A percentile compares a stretch with the other conserved stretches of the same genome.
Conservation (phyloP, 2,888 invertebrate species). For the Eurytoma californica region DNA sequence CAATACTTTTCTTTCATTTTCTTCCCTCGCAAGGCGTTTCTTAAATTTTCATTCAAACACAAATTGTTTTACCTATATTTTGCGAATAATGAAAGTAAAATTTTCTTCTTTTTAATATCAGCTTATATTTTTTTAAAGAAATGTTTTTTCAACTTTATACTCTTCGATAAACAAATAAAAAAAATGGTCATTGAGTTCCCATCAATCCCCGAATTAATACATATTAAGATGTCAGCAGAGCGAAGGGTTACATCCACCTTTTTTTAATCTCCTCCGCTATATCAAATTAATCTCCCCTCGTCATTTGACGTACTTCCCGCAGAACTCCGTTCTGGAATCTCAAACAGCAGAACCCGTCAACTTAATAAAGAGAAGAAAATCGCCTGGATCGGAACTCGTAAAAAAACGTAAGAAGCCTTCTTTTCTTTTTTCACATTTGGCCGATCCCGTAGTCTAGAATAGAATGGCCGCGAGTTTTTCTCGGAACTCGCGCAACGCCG, state of each 20-base stretch:
- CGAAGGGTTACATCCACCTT: not conserved
- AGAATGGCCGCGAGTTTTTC: slow-evolving; percentile 14
- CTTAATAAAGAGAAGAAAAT: slow-evolving; percentile 42
- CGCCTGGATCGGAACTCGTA: not conserved
- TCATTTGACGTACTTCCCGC: not conserved
- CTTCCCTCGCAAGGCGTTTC: not conserved
- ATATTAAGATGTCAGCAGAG: not conserved
- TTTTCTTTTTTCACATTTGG: slow-evolving; percentile 16
- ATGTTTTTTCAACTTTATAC: not conserved
- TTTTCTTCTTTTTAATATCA: no score
- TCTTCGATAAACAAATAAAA: not conserved
- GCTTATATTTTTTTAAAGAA: no score
- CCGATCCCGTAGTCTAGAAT: not conserved
- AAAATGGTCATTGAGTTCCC: not conserved
- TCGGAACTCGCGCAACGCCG: not conserved
- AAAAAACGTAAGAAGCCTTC: slow-evolving; percentile 22
- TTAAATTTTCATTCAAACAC: not conserved
- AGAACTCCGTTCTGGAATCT: not conserved
- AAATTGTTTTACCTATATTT: not conserved
- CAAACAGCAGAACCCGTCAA: slow-evolving; percentile 11
- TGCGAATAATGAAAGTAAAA: no score
- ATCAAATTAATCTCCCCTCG: not conserved
- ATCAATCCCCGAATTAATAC: slow-evolving; percentile 7
- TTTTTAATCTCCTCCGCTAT: not conserved
- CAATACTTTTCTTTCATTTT: slow-evolving; percentile 3